A percentile compares a stretch with the other conserved stretches of the same genome.
phyloP scores from a whole-genome alignment of 2,113 vertebrate species.

The Tylochromis polylepis region DNA sequence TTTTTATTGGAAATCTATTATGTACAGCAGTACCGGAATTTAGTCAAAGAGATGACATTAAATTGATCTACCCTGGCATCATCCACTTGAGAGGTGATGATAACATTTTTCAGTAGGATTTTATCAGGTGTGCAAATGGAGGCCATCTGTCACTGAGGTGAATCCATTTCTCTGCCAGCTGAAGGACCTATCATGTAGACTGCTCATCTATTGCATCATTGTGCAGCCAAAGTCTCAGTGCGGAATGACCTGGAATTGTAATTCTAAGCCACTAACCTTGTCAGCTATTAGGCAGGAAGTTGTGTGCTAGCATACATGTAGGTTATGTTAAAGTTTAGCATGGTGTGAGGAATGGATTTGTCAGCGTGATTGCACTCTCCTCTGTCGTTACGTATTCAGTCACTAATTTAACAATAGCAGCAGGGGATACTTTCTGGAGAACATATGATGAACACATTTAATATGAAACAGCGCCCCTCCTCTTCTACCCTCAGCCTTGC shows the following conservation, averaged over 20 bases:
- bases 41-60: neutral
- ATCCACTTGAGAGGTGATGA: neutral
- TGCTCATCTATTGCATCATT: neutral
- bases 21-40: neutral
- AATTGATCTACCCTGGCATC: neutral
- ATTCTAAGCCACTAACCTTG: neutral
- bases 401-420: neutral
- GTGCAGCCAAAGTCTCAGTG: neutral
- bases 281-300: neutral
- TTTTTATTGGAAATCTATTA: neutral
- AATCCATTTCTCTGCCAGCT: neutral
- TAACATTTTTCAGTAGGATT: neutral
- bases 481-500: neutral
- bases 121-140: neutral
- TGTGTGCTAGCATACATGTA: neutral
- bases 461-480: neutral
- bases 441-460: neutral
- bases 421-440: neutral
- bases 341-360: neutral
- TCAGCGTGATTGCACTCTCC: neutral
- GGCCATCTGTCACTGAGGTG: conserved; percentile 1
- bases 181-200: neutral
- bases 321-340: neutral
- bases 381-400: neutral
- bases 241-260: neutral